A percentile compares a stretch with the other conserved stretches of the same genome.
These are phyloP conservation scores for Onychostoma macrolepis DNA, from an alignment of 2,113 vertebrate species.

Conservation along the genomic window DNA sequence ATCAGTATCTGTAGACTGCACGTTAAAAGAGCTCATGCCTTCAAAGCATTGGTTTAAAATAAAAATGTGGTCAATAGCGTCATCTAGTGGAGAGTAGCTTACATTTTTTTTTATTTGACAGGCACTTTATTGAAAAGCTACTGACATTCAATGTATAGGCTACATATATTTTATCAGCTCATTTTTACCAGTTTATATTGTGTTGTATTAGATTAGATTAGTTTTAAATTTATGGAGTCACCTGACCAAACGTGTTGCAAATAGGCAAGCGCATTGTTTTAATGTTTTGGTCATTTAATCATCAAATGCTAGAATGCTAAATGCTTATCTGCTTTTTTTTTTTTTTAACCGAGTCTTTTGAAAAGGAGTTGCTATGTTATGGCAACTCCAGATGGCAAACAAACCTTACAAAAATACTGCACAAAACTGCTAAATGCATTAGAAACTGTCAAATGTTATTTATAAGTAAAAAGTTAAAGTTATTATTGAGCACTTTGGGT, in stretches of 20 bases:
- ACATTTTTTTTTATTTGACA: neutral
- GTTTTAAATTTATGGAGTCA: neutral
- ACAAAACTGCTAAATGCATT: neutral
- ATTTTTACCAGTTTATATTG: neutral
- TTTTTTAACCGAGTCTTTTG: neutral
- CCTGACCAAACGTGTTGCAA: neutral
- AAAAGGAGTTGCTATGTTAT: neutral
- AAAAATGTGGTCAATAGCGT: neutral
- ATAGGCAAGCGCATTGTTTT: neutral
- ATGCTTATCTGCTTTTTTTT: too few relatives aligned
- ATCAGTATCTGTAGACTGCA: neutral
- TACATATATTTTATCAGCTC: neutral
- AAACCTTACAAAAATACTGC: neutral
- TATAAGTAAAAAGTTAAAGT: too few relatives aligned
- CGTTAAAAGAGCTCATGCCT: neutral
- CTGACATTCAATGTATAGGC: neutral
- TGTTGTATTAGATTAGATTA: neutral
- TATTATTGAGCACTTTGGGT: neutral
- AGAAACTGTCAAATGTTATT: too few relatives aligned
- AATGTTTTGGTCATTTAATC: neutral
- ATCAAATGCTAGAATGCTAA: neutral
- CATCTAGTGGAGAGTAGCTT: neutral
- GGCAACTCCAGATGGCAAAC: neutral
- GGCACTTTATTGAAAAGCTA: neutral
- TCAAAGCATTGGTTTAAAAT: neutral